Conservation (phyloP, 2,888 invertebrate genomes). For the Pyrrhia umbra region DNA sequence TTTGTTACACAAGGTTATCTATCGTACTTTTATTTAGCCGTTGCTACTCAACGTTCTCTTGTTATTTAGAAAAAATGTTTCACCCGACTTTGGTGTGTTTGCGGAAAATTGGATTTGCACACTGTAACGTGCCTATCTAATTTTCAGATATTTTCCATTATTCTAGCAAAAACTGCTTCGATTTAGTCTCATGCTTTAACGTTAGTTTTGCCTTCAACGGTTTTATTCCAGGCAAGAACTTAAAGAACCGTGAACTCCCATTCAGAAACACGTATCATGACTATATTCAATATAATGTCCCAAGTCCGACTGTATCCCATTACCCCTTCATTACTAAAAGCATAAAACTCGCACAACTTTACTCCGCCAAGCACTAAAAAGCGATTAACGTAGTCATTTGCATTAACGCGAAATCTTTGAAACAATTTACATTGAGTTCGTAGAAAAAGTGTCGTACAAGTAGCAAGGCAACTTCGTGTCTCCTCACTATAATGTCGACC, state of each 20-base stretch:
- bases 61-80: conserved; percentile 75
- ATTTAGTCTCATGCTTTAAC: neutral
- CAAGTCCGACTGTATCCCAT: conserved; percentile 44
- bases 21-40: conserved; percentile 71
- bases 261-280: conserved; percentile 35
- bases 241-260: conserved; percentile 7
- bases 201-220: neutral
- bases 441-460: conserved; percentile 75
- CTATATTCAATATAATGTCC: conserved; percentile 48
- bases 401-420: conserved; percentile 68
- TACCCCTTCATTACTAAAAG: conserved; percentile 58
- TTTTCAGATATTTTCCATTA: conserved; percentile 21
- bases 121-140: conserved; percentile 50
- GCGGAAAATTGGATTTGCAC: conserved; percentile 75
- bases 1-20: conserved; percentile 84
- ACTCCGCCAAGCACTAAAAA: conserved; percentile 57
- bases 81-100: conserved; percentile 67
- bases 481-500: conserved; percentile 79
- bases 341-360: conserved; percentile 62
- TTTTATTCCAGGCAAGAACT: neutral
- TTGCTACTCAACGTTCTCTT: conserved; percentile 77
- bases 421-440: conserved; percentile 74
- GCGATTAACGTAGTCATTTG: conserved; percentile 65
- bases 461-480: conserved; percentile 77
- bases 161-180: neutral